Percentiles rank a stretch among this genome's conserved stretches.
These are phyloP conservation scores for Cynocephalus volans DNA, from an alignment of 2,113 vertebrate genomes.

Conservation along the genomic window DNA sequence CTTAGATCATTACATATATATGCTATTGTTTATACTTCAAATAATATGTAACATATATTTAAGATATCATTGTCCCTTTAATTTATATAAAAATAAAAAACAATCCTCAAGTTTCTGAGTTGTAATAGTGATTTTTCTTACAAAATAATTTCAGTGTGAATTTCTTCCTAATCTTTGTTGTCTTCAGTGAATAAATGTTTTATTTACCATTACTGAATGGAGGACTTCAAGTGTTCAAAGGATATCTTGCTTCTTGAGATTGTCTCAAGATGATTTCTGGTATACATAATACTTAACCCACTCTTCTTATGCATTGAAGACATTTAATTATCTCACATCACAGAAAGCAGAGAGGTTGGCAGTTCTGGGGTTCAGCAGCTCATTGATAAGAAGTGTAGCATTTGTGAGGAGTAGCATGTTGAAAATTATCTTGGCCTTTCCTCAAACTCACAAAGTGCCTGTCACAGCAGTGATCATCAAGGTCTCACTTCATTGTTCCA, in stretches of 20 bases:
- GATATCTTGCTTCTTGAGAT: not conserved
- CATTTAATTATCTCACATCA: not conserved
- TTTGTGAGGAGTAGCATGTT: not conserved
- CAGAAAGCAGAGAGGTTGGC: not conserved
- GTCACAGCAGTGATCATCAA: not conserved
- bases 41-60: not conserved
- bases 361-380: not conserved
- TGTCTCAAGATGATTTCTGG: not conserved
- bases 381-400: not conserved
- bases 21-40: not conserved
- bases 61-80: not conserved
- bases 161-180: not conserved
- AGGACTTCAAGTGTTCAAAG: not conserved
- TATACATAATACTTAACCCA: not conserved
- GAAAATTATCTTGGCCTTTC: not conserved
- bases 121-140: not conserved
- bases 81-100: not conserved
- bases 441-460: not conserved
- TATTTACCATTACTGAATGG: not conserved
- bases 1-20: not conserved
- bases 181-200: not conserved
- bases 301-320: not conserved
- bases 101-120: not conserved
- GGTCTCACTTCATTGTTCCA: not conserved
- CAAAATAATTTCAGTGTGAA: slow-evolving; percentile 31